Conservation (phyloP, 2,797 vertebrate species). For the Syngnathus rostellatus region DNA sequence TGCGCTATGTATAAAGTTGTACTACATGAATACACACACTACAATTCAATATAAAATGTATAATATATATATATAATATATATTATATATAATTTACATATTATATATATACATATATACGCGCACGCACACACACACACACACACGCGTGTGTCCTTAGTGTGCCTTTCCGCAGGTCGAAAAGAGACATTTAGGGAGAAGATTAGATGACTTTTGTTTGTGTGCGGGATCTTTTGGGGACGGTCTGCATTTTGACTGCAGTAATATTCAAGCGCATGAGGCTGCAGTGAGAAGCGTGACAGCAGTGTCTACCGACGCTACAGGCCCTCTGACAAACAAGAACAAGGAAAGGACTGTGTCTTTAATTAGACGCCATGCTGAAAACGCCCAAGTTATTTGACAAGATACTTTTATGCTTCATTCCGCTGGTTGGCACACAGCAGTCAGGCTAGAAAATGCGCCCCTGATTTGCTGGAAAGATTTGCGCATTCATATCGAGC, state of each 20-base stretch:
- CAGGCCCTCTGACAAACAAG: neutral
- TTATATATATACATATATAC: too few species aligned
- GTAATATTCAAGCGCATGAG: neutral
- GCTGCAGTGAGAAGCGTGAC: neutral
- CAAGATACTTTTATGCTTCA: neutral
- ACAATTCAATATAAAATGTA: too few species aligned
- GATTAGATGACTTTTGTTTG: neutral
- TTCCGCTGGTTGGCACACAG: neutral
- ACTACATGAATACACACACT: too few species aligned
- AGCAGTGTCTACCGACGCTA: neutral
- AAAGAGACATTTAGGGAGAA: too few species aligned
- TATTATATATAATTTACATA: too few species aligned
- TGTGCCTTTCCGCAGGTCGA: too few species aligned
- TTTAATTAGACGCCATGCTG: conserved; percentile 4
- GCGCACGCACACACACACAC: too few species aligned
- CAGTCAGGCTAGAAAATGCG: neutral
- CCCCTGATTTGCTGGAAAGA: neutral
- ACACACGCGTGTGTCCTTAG: too few species aligned
- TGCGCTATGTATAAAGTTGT: too few species aligned
- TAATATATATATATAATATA: too few species aligned
- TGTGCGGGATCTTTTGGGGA: too few species aligned
- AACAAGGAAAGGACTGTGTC: neutral
- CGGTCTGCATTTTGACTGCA: neutral
- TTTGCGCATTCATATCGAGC: too few species aligned
- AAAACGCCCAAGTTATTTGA: neutral